Evolutionary conservation across 53 echinoderm and acorn worm genomes (phyloP).

Genomic region (Henricia sp.): DNA sequence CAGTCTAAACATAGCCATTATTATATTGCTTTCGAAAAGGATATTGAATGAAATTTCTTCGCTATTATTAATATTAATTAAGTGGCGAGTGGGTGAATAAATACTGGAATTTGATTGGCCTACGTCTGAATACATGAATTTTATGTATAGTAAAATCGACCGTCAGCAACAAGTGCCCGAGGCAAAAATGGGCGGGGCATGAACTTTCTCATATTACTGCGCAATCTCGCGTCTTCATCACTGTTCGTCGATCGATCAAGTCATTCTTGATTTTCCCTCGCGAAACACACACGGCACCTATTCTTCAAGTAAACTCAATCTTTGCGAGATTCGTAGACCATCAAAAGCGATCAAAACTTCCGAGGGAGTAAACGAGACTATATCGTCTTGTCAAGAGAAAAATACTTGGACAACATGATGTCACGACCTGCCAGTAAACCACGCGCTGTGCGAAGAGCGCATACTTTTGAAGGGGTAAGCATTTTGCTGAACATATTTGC

Average conservation of each 20-base stretch:
- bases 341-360: not conserved
- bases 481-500: too few relatives aligned
- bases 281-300: too few relatives aligned
- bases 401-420: conserved; percentile 24
- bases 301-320: too few relatives aligned
- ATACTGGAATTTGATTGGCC: not conserved
- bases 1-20: not conserved
- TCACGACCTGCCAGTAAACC: conserved; percentile 44
- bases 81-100: not conserved
- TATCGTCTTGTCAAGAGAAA: too few relatives aligned
- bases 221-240: not conserved
- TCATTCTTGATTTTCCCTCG: not conserved
- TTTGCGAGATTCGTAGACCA: not conserved
- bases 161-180: not conserved
- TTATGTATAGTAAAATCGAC: too few relatives aligned
- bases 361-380: too few relatives aligned
- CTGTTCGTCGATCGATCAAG: not conserved
- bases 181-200: not conserved
- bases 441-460: conserved; percentile 32
- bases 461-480: conserved; percentile 71
- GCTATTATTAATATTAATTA: not conserved
- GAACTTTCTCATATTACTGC: not conserved
- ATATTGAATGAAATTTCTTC: not conserved
- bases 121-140: too few relatives aligned
- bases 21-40: not conserved